phyloP scores from a whole-genome alignment of 2,113 vertebrate genomes.

The Furnarius figulus region DNA sequence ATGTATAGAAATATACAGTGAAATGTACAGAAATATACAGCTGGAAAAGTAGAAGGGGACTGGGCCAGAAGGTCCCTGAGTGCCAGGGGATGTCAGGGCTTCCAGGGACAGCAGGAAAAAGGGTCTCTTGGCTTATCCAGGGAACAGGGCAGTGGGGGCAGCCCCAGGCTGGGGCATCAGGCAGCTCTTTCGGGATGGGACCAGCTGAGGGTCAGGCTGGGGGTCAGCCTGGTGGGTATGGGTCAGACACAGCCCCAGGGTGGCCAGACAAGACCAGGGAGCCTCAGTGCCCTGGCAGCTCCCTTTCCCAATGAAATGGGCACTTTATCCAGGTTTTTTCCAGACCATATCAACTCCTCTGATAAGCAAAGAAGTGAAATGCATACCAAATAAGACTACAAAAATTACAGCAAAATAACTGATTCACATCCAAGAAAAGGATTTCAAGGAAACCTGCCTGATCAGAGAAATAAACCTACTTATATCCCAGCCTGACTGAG shows the following conservation, averaged over 20 bases:
- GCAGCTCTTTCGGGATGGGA: not conserved
- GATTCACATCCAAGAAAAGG: not conserved
- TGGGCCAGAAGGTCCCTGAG: not conserved
- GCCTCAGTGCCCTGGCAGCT: not conserved
- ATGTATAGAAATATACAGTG: not conserved
- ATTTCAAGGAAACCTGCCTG: not conserved
- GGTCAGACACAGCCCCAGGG: not conserved
- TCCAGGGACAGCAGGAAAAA: too few relatives aligned
- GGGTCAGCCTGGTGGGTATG: not conserved
- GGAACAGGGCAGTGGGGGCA: not conserved
- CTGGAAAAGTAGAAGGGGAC: not conserved
- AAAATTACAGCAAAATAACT: not conserved
- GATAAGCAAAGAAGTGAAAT: not conserved
- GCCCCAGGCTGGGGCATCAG: not conserved
- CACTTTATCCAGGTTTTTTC: not conserved
- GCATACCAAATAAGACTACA: not conserved
- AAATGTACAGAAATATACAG: not conserved
- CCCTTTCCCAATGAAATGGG: not conserved
- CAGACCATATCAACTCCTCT: not conserved
- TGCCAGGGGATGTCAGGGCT: not conserved
- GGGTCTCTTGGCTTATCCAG: not conserved
- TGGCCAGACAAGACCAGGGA: not conserved
- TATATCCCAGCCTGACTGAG: not conserved
- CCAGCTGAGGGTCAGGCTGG: not conserved
- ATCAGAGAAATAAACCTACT: not conserved